Evolutionary conservation across 2,113 vertebrate species (phyloP).

Genomic region (Microtus richardsoni): DNA sequence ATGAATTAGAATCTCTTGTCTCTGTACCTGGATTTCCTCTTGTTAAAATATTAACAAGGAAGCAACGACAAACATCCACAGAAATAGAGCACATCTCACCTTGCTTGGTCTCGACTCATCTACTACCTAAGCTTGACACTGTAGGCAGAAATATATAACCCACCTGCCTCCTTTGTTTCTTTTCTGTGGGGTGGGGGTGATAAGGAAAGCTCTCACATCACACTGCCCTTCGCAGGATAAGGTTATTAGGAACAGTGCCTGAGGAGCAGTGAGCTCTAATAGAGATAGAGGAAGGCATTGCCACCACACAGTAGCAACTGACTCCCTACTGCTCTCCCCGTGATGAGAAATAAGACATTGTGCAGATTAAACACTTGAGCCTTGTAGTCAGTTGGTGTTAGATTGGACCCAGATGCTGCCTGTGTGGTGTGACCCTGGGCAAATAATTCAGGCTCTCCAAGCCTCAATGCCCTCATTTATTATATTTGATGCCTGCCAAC

Average conservation of each 20-base stretch:
- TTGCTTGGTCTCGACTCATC: not conserved
- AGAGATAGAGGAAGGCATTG: fast-evolving
- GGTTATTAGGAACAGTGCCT: not conserved
- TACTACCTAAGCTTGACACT: not conserved
- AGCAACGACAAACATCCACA: not conserved
- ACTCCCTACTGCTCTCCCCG: not conserved
- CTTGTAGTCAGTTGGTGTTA: not conserved
- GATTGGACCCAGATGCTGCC: not conserved
- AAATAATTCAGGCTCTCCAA: not conserved
- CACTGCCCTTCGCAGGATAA: not conserved
- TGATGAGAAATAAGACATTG: not conserved
- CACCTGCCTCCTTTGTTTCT: not conserved
- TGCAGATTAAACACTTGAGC: not conserved
- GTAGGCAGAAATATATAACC: not conserved
- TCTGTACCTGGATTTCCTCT: not conserved
- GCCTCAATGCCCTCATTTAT: not conserved
- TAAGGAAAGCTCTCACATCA: not conserved
- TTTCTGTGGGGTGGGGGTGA: not conserved
- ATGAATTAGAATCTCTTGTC: not conserved
- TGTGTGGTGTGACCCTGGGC: not conserved
- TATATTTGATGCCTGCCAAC: not conserved
- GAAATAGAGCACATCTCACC: fast-evolving
- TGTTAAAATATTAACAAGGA: not conserved
- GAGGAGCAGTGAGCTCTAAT: not conserved
- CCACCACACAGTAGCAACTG: fast-evolving